phyloP scores from a whole-genome alignment of 2,113 vertebrate genomes.

The Gavialis gangeticus region DNA sequence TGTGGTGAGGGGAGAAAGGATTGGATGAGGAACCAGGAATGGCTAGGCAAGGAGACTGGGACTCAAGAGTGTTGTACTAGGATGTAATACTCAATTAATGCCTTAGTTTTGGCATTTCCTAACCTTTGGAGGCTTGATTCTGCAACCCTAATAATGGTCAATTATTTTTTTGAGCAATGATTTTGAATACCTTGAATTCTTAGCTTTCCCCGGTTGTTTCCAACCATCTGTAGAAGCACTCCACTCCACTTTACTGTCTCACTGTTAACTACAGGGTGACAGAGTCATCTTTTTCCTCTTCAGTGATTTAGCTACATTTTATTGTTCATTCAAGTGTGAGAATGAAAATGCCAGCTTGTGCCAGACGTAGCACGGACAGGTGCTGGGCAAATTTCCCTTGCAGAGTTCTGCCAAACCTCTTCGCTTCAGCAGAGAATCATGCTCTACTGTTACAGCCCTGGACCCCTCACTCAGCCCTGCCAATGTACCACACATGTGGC shows the following conservation, averaged over 20 bases:
- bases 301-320: not conserved
- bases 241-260: constrained; percentile 47
- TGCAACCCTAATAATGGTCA: accelerated
- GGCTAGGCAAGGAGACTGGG: too few relatives aligned
- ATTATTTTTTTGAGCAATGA: not conserved
- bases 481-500: not conserved
- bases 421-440: not conserved
- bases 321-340: constrained; percentile 39
- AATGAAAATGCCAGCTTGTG: not conserved
- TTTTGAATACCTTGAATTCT: not conserved
- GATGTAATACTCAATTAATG: too few relatives aligned
- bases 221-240: not conserved
- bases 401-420: not conserved
- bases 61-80: too few relatives aligned
- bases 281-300: constrained; percentile 35
- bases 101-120: not conserved
- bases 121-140: not conserved
- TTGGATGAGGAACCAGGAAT: not conserved
- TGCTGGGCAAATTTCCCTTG: not conserved
- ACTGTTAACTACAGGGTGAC: constrained; percentile 31
- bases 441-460: not conserved
- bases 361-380: not conserved
- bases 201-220: not conserved
- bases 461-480: not conserved
- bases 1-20: not conserved